Base-by-base conservation (phyloP, 2,888 invertebrate genomes). In the Venusia cambrica region DNA sequence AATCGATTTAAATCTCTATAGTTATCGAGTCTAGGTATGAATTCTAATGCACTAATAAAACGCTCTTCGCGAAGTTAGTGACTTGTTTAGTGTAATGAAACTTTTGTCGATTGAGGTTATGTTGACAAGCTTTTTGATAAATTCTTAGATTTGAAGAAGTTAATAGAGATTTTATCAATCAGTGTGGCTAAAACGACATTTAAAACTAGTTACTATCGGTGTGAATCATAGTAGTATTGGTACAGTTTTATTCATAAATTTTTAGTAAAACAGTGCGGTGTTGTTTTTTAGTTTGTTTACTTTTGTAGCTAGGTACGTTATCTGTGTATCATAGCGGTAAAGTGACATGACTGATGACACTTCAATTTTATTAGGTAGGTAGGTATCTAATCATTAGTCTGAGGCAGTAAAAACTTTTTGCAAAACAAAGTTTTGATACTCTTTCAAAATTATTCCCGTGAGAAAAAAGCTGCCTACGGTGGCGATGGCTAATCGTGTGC, bases 401-500 rank as follows among this genome's bases (percentile, higher is more conserved):
- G 4, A 17, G 6, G 8, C 19, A 11, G 6, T 10, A 20, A 17
- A 9, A 2, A 12, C 9, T 27, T 18, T 39, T 8, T 12, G 37
- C 28, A 6, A 20, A 6, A 19, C 34, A 25, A 35, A 47, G 49
- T 48, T 48, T 41, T 17, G 19, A 20, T 47, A 46, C 8, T 27
- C 40, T 18, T 26, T 48, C 62, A 69, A 62, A 46, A 68, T 66
- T 69, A 53, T 58, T 54, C 56, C 59, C 32, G 62, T 61, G 38
- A 67, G 62, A 54, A 60, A 61, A 44, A 61, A 61, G 43, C 51
- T 54, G 40, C 42, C 57, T 38, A 38, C 57, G 38, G 58, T 57
- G 56, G 49, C 58, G 48, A 89, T 89, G 89, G 81, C 88, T 6
- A 84, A 73, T 39, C 62, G 89, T 45, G 87, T 85, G 21, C 69